These are phyloP conservation scores for Zosterops borbonicus DNA, from an alignment of 2,113 vertebrate genomes.

Conservation along the genomic window DNA sequence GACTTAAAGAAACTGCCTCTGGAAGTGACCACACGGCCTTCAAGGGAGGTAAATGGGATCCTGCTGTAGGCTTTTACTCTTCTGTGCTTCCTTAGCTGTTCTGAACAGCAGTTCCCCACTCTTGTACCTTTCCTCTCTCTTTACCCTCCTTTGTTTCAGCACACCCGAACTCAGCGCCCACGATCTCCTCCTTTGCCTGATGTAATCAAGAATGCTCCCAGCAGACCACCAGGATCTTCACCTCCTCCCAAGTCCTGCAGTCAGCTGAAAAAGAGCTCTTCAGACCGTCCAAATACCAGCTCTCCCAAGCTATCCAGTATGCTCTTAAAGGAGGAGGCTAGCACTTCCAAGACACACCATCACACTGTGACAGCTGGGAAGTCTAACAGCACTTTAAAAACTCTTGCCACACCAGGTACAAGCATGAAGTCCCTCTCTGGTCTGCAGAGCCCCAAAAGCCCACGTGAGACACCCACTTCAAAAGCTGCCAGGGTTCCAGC, in stretches of 20 bases:
- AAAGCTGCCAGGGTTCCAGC: conserved; percentile 69
- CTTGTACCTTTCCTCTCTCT: background rate
- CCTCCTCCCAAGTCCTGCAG: conserved; percentile 49
- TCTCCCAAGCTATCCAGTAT: background rate
- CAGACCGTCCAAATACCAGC: conserved; percentile 42
- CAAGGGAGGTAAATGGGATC: conserved; percentile 71
- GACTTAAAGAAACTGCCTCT: conserved; percentile 91
- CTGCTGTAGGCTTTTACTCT: background rate
- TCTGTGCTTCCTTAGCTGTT: background rate
- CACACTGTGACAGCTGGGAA: conserved; percentile 27
- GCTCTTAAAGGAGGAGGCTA: conserved; percentile 65
- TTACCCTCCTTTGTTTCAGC: conserved; percentile 60
- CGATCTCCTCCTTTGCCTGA: conserved; percentile 93
- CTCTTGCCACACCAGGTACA: conserved; percentile 5
- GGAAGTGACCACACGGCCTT: conserved; percentile 81
- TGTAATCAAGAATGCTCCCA: conserved; percentile 86
- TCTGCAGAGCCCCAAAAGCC: conserved; percentile 50
- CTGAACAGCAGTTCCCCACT: background rate
- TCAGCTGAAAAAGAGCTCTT: conserved; percentile 68
- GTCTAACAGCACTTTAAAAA: conserved; percentile 34
- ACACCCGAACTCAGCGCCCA: conserved; percentile 79
- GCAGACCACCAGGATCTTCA: conserved; percentile 66
- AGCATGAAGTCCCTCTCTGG: conserved; percentile 51
- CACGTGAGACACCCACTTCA: conserved; percentile 31
- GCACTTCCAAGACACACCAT: conserved; percentile 67